Conservation (phyloP, 1,140 invertebrate genomes). For the Asbolus verrucosus region DNA sequence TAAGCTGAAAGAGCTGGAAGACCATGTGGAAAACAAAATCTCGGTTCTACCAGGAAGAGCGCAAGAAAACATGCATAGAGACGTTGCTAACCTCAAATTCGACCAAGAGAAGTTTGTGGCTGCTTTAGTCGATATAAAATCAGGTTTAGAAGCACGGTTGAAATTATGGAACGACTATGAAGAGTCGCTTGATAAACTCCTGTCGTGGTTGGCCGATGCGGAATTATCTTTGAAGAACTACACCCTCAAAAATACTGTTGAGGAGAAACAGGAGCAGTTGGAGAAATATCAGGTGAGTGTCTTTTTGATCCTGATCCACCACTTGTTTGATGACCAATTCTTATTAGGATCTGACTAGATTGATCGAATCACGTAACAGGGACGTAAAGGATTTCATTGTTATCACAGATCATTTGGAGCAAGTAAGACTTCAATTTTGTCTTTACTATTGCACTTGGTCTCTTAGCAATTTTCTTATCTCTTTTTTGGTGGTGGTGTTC, state of each 20-base stretch:
- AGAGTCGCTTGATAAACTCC: constrained; percentile 83
- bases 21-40: constrained; percentile 76
- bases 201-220: constrained; percentile 87
- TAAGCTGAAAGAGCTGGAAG: constrained; percentile 77
- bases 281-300: constrained; percentile 91
- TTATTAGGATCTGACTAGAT: constrained; percentile 78
- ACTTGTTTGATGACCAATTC: constrained; percentile 37
- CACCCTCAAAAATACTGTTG: constrained; percentile 82
- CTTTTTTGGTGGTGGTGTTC: constrained; percentile 48
- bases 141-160: constrained; percentile 84
- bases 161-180: constrained; percentile 94
- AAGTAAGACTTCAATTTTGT: constrained; percentile 76
- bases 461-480: constrained; percentile 13
- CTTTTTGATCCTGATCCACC: constrained; percentile 42
- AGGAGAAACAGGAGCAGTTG: constrained; percentile 92
- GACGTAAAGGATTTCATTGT: constrained; percentile 80
- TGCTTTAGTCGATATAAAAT: constrained; percentile 80
- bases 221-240: constrained; percentile 91
- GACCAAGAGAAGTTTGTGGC: constrained; percentile 87
- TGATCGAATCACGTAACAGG: constrained; percentile 77
- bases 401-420: constrained; percentile 83
- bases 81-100: constrained; percentile 78
- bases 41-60: constrained; percentile 77
- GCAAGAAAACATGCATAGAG: constrained; percentile 84
- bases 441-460: constrained; percentile 1